phyloP scores from a whole-genome alignment of 2,113 vertebrate species.

The Cinclus mexicanus region DNA sequence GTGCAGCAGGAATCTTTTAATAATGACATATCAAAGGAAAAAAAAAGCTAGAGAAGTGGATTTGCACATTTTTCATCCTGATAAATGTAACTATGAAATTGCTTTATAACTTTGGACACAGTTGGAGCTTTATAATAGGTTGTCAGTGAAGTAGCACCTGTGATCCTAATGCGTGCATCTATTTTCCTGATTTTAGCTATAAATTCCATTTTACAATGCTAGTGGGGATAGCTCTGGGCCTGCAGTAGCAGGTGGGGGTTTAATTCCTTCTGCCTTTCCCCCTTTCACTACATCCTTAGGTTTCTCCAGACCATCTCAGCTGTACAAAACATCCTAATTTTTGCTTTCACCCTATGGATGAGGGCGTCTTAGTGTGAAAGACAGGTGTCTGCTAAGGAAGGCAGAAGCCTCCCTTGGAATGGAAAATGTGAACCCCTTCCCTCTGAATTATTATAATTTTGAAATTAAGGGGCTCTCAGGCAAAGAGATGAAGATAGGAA shows the following conservation, averaged over 20 bases:
- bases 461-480: not conserved
- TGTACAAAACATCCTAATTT: not conserved
- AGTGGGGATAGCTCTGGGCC: not conserved
- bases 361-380: not conserved
- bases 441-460: not conserved
- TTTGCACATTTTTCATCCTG: constrained; percentile 33
- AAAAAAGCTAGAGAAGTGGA: not conserved
- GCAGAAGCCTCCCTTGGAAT: not conserved
- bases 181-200: constrained; percentile 14
- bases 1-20: not conserved
- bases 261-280: not conserved
- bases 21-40: not conserved
- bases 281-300: not conserved
- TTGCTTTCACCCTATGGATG: not conserved
- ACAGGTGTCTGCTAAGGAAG: no score
- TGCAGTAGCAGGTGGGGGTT: not conserved
- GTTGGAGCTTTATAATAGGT: constrained; percentile 55
- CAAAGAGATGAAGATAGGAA: not conserved
- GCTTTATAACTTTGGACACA: constrained; percentile 49
- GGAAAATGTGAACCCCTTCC: not conserved
- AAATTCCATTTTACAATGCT: not conserved
- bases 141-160: constrained; percentile 39
- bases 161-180: constrained; percentile 20
- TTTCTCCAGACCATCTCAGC: not conserved
- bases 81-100: constrained; percentile 50